Conservation (phyloP, 1,140 invertebrate species). For the Littorina saxatilis region DNA sequence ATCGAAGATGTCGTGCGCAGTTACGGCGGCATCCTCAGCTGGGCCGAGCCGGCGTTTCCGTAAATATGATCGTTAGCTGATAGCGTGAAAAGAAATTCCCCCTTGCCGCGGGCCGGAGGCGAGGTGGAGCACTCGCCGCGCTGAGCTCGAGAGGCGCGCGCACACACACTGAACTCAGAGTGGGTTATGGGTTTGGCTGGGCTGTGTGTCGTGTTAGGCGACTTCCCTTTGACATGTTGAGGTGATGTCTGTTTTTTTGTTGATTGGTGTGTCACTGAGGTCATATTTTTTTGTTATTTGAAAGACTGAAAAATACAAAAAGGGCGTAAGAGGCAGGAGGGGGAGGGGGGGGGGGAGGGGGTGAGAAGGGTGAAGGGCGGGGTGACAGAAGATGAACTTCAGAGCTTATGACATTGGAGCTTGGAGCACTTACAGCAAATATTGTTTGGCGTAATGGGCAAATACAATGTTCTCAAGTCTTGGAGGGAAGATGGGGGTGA, state of each 20-base stretch:
- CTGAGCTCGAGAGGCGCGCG: constrained; percentile 18
- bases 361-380: too few species aligned
- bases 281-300: too few species aligned
- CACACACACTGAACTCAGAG: not conserved
- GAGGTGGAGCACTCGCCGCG: constrained; percentile 20
- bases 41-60: constrained; percentile 44
- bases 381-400: too few species aligned
- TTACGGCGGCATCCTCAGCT: constrained; percentile 45
- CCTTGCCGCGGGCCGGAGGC: constrained; percentile 26
- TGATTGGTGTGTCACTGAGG: too few species aligned
- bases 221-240: not conserved
- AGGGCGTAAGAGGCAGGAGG: too few species aligned
- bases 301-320: too few species aligned
- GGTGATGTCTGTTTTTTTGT: not conserved
- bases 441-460: too few species aligned
- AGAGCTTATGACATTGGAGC: too few species aligned
- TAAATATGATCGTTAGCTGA: constrained; percentile 54
- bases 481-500: too few species aligned
- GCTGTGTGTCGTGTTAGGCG: not conserved
- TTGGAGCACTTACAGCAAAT: too few species aligned
- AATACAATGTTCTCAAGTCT: too few species aligned
- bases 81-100: constrained; percentile 46
- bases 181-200: not conserved
- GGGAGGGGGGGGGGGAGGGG: too few species aligned
- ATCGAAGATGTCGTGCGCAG: constrained; percentile 41